These are phyloP conservation scores for Halcyon chelicuti DNA, from an alignment of 2,797 vertebrate species.

Conservation along the genomic window DNA sequence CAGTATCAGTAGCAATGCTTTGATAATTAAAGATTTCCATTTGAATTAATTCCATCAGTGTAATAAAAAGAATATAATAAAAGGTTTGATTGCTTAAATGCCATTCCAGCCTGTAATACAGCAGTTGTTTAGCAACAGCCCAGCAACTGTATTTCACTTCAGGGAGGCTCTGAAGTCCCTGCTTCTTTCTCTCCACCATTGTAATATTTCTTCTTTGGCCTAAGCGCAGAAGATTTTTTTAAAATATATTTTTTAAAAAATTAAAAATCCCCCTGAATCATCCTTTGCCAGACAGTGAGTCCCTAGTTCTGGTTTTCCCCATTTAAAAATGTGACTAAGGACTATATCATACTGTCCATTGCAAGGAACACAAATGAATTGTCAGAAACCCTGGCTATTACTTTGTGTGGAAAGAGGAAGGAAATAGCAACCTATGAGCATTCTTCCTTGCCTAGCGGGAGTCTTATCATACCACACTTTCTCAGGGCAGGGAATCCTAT, in stretches of 20 bases:
- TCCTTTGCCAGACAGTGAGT: not conserved
- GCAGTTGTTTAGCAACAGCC: not conserved
- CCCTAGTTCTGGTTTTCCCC: not conserved
- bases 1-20: not conserved
- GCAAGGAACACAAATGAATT: not conserved
- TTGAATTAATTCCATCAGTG: not conserved
- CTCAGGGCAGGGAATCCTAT: not conserved
- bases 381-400: not conserved
- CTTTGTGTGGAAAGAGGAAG: not conserved
- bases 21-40: not conserved
- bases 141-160: not conserved
- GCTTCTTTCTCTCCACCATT: not conserved
- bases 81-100: not conserved
- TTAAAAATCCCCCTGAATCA: not conserved
- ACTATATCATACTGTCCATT: not conserved
- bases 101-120: not conserved
- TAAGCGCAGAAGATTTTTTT: not conserved
- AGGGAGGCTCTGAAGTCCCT: not conserved
- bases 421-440: not conserved
- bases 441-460: not conserved
- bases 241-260: no score
- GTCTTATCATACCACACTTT: not conserved
- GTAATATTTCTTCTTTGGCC: not conserved
- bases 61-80: not conserved
- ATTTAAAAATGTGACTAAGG: not conserved